A percentile compares a stretch with the other conserved stretches of the same genome.
phyloP scores from a whole-genome alignment of 2,113 vertebrate species.

The Pao palembangensis region DNA sequence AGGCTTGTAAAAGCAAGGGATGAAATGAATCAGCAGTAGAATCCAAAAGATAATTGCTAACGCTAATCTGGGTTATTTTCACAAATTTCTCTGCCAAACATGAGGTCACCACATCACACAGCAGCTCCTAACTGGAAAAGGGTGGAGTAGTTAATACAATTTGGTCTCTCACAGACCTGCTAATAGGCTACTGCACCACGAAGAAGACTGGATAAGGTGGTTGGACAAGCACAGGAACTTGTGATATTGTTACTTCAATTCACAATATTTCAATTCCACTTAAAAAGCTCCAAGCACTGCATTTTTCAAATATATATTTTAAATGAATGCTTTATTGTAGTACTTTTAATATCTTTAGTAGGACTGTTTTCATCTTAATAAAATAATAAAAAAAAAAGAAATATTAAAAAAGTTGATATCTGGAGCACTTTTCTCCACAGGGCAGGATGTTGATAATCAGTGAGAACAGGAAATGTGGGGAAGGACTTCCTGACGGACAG shows the following conservation, averaged over 20 bases:
- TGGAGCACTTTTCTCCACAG: constrained; percentile 63
- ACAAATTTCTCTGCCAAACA: constrained; percentile 74
- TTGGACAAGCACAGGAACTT: neutral
- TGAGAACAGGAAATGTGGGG: constrained; percentile 75
- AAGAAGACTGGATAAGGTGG: constrained; percentile 3
- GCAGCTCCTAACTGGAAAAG: constrained; percentile 80
- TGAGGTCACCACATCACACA: constrained; percentile 84
- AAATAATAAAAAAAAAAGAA: neutral
- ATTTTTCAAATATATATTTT: too few relatives aligned
- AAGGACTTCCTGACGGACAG: constrained; percentile 72
- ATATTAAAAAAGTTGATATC: constrained; percentile 19
- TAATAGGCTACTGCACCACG: constrained; percentile 14
- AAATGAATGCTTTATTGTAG: too few relatives aligned
- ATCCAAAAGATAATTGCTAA: neutral
- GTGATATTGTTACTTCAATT: neutral
- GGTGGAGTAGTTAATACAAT: constrained; percentile 59
- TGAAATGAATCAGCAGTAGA: too few relatives aligned
- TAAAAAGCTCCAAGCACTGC: neutral
- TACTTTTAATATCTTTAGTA: too few relatives aligned
- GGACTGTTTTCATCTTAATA: neutral
- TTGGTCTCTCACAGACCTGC: constrained; percentile 31
- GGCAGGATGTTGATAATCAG: constrained; percentile 80
- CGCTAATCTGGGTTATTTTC: constrained; percentile 54
- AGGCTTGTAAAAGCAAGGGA: too few relatives aligned
- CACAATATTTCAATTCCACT: neutral